A percentile compares a stretch with the other conserved stretches of the same genome.
Evolutionary conservation across 2,888 invertebrate species (phyloP).

Genomic region (Epistrophe eligans): DNA sequence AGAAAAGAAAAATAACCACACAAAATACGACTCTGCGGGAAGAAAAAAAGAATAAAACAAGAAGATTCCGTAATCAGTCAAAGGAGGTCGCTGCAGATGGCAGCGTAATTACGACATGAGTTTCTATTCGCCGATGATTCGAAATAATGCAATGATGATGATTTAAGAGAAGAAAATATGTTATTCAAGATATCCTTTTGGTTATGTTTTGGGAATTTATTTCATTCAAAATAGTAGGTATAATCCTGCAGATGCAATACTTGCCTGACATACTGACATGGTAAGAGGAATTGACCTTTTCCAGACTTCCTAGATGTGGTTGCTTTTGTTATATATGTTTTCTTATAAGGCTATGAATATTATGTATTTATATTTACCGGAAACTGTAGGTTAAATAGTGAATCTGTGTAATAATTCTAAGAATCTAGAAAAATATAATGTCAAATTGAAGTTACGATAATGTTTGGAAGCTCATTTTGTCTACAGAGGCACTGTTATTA

Average conservation of each 20-base stretch:
- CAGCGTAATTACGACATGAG: slow-evolving; percentile 73
- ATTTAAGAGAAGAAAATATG: slow-evolving; percentile 48
- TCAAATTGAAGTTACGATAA: background rate
- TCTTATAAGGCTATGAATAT: background rate
- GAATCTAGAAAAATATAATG: background rate
- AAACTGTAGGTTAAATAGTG: background rate
- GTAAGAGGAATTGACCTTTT: background rate
- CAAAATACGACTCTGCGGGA: slow-evolving; percentile 8
- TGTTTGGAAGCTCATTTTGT: background rate
- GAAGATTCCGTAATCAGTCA: slow-evolving; percentile 70
- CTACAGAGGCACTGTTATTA: background rate
- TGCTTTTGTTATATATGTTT: background rate
- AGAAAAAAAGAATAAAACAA: slow-evolving; percentile 15
- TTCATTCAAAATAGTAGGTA: too few species aligned
- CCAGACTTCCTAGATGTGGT: slow-evolving; percentile 4
- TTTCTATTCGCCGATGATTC: slow-evolving; percentile 42
- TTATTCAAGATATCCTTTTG: slow-evolving; percentile 56
- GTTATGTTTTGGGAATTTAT: background rate
- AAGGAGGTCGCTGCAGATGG: slow-evolving; percentile 73
- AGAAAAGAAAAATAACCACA: background rate
- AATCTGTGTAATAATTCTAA: background rate
- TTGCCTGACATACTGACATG: slow-evolving; percentile 60
- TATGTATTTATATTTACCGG: background rate
- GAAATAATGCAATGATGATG: slow-evolving; percentile 31
- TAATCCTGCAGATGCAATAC: slow-evolving; percentile 37